Evolutionary conservation across 2,888 invertebrate species (phyloP), one percentile per base, ranked within the genome.

Genomic region (Phengaris arion): DNA sequence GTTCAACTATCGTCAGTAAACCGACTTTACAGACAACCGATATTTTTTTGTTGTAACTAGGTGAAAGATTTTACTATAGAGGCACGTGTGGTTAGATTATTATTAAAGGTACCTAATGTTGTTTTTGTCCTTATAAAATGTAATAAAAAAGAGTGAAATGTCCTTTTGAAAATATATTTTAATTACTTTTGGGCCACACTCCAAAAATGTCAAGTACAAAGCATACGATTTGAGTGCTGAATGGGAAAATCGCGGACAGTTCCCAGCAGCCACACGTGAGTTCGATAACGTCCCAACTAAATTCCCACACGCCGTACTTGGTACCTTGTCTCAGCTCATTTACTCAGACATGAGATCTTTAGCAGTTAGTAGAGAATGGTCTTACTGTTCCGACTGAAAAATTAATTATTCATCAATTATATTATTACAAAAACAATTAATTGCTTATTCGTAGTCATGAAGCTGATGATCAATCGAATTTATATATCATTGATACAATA

Each of bases 191-290:
- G 64, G 10, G 15, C 68, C 79, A 76, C 74, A 78, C 70, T 74
- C 59, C 46, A 75, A 77, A 22, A 57, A 75, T 75, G 73, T 54
- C 68, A 69, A 75, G 77, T 45, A 48, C 59, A 45, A 74, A 77
- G 77, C 82, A 83, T 81, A 83, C 83, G 83, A 85, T 85, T 83
- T 81, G 80, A 84, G 83, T 80, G 81, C 77, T 79, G 83, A 83
- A 85, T 86, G 85, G 84, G 85, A 85, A 86, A 86, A 85, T 83
- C 82, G 80, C 64, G 70, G 74, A 75, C 54, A 64, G 74, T 74
- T 70, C 69, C 46, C 74, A 52, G n/a, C 69, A n/a, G n/a, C 68
- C 59, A 13, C 64, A 45, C 13, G 35, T 10, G 13, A 12, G 9
- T 52, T 64, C 64, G 64, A 64, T 64, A 64, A 64, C 64, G 64